phyloP scores from a whole-genome alignment of 2,888 invertebrate species.

The Norana najaformis region DNA sequence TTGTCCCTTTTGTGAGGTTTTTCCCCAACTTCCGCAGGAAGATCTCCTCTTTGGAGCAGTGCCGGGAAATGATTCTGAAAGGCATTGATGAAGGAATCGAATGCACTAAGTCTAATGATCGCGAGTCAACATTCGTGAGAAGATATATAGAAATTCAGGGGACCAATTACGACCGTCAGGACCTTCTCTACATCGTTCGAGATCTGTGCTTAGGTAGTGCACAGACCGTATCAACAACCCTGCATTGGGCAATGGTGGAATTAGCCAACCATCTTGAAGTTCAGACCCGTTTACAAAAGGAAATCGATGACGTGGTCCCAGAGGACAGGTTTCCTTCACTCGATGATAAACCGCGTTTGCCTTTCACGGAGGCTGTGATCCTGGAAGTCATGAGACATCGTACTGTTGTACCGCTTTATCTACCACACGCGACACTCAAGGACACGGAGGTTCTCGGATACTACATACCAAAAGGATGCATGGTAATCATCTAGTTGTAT shows the following conservation, averaged over 20 bases:
- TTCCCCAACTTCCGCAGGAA: neutral
- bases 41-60: neutral
- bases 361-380: constrained; percentile 18
- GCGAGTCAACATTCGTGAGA: neutral
- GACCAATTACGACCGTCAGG: neutral
- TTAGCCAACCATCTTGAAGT: constrained; percentile 23
- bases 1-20: neutral
- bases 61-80: neutral
- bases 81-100: neutral
- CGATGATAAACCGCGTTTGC: constrained; percentile 16
- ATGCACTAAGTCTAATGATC: neutral
- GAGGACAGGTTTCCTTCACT: neutral
- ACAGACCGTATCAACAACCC: neutral
- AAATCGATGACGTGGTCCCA: constrained; percentile 23
- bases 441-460: constrained; percentile 7
- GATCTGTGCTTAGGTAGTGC: constrained; percentile 8
- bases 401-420: neutral
- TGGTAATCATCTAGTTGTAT: too few species aligned
- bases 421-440: neutral
- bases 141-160: neutral
- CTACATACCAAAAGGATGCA: constrained; percentile 7
- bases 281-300: neutral
- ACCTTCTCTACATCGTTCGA: neutral
- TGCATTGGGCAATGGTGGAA: constrained; percentile 14
- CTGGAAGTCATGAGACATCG: constrained; percentile 26